Conservation (phyloP, 37 sponge, comb jelly and placozoan species). For the Theonella swinhoei region DNA sequence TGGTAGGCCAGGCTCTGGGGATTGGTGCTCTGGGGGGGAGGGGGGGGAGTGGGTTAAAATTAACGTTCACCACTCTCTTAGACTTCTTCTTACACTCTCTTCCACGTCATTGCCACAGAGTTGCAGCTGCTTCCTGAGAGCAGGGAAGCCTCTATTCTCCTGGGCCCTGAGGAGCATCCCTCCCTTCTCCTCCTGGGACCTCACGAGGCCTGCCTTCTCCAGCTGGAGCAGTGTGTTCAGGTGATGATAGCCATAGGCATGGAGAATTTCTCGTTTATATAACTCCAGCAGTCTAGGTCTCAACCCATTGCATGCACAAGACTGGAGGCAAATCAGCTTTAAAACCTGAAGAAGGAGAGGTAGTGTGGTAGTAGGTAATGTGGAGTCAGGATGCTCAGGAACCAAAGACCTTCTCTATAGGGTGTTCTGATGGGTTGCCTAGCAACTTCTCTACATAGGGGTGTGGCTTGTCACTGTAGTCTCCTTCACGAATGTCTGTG, state of each 20-base stretch:
- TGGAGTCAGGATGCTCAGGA: not conserved
- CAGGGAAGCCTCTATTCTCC: conserved; percentile 63
- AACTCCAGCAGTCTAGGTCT: conserved; percentile 85
- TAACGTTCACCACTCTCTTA: not conserved
- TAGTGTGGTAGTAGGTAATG: not conserved
- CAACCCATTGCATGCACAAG: conserved; percentile 87
- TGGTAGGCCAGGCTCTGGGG: conserved; percentile 78
- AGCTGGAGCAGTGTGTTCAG: conserved; percentile 73
- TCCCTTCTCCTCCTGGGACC: not conserved
- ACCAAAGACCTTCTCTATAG: conserved; percentile 36
- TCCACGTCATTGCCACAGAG: conserved; percentile 60
- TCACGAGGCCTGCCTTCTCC: conserved; percentile 73
- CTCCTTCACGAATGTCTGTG: conserved; percentile 48
- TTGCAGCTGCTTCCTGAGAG: conserved; percentile 62
- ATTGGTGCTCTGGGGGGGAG: conserved; percentile 14
- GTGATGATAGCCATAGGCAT: conserved; percentile 90
- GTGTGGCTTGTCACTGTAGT: conserved; percentile 34
- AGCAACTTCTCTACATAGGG: conserved; percentile 50
- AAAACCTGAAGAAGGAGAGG: conserved; percentile 51
- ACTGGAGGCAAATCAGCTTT: conserved; percentile 92
- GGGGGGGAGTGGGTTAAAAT: not conserved
- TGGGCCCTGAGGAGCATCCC: conserved; percentile 73
- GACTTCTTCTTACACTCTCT: conserved; percentile 52
- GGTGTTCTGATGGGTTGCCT: conserved; percentile 29
- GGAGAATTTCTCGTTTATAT: conserved; percentile 90